Evolutionary conservation across 2,888 invertebrate species (phyloP).

Genomic region (Epistrophe eligans): DNA sequence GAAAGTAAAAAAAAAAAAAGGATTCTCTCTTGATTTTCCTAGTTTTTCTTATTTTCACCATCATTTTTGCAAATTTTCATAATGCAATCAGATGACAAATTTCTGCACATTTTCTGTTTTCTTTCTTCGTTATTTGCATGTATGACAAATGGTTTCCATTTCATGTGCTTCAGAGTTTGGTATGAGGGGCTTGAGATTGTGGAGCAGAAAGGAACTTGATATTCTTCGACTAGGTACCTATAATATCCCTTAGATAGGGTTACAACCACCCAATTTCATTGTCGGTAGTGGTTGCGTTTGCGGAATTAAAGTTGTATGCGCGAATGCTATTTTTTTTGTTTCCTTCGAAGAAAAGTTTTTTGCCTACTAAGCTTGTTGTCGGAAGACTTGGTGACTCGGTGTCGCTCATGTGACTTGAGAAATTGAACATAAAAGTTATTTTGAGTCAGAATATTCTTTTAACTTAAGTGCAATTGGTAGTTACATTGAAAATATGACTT

Average conservation of each 20-base stretch:
- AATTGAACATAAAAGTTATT: constrained; percentile 33
- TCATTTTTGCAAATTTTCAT: constrained; percentile 73
- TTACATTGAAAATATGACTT: constrained; percentile 53
- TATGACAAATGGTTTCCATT: constrained; percentile 38
- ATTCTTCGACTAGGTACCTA: background rate
- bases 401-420: constrained; percentile 15
- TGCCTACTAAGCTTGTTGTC: constrained; percentile 55
- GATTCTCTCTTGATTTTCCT: constrained; percentile 37
- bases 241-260: background rate
- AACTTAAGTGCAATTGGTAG: constrained; percentile 67
- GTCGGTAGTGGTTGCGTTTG: constrained; percentile 58
- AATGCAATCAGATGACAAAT: constrained; percentile 76
- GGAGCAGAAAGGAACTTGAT: background rate
- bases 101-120: constrained; percentile 68
- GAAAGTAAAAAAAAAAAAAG: background rate
- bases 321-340: constrained; percentile 12
- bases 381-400: background rate
- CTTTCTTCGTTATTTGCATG: constrained; percentile 49
- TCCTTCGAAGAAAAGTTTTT: constrained; percentile 47
- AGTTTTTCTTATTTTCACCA: constrained; percentile 42
- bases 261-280: constrained; percentile 38
- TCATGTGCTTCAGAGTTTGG: background rate
- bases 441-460: constrained; percentile 23
- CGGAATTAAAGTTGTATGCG: constrained; percentile 62
- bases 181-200: background rate